A percentile compares a stretch with the other conserved stretches of the same genome.
phyloP scores from a whole-genome alignment of 2,113 vertebrate species.

The Nothoprocta pentlandii region DNA sequence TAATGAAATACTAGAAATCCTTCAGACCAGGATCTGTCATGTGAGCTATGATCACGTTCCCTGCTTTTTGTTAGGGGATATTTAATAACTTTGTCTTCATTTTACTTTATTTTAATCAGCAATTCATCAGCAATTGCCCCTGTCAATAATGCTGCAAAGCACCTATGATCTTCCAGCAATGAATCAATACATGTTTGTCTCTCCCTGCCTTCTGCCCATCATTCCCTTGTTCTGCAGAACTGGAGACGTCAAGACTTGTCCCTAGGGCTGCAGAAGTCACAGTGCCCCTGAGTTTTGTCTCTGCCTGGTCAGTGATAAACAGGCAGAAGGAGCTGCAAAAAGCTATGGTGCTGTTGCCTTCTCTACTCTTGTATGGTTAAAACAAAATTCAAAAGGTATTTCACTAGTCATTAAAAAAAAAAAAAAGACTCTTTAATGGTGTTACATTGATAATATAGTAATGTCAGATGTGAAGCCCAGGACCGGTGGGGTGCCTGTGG shows the following conservation, averaged over 20 bases:
- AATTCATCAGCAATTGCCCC: background rate
- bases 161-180: background rate
- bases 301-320: background rate
- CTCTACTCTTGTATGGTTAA: constrained; percentile 4
- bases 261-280: background rate
- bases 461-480: background rate
- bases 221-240: background rate
- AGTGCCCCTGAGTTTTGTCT: background rate
- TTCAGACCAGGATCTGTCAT: background rate
- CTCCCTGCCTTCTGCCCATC: background rate
- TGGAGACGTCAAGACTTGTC: constrained; percentile 35
- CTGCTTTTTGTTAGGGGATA: constrained; percentile 3
- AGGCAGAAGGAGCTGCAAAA: background rate
- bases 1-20: constrained; percentile 31
- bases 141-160: background rate
- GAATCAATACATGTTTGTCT: background rate
- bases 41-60: constrained; percentile 14
- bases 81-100: constrained; percentile 6
- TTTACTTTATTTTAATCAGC: constrained; percentile 30
- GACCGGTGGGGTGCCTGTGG: background rate
- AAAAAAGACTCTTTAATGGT: background rate
- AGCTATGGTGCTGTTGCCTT: constrained; percentile 1
- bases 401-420: background rate
- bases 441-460: background rate
- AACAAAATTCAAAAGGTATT: constrained; percentile 5